Conservation (phyloP, 35 echinoderm and acorn worm species). For the Hemicentrotus pulcherrimus region DNA sequence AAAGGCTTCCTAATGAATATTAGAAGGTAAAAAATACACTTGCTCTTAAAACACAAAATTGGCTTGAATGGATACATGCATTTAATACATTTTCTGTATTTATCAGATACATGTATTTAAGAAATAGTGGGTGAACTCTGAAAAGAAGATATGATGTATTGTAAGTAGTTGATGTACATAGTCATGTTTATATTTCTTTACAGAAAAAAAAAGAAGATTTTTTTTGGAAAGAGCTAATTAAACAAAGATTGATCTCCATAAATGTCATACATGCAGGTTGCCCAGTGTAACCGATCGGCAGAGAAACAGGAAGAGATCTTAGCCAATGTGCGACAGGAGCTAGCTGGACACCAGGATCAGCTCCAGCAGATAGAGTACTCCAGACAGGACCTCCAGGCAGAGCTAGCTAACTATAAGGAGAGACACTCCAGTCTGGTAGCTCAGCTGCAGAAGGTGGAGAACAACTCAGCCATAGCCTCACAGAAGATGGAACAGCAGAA, state of each 20-base stretch:
- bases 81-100: background rate
- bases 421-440: conserved; percentile 53
- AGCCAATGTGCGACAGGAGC: conserved; percentile 59
- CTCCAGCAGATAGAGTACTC: conserved; percentile 63
- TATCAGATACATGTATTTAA: background rate
- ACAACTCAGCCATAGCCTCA: conserved; percentile 58
- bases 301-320: conserved; percentile 73
- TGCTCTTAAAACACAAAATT: background rate
- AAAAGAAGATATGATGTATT: background rate
- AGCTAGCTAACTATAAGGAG: conserved; percentile 81
- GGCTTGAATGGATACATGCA: background rate
- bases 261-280: conserved; percentile 55
- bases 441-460: conserved; percentile 74
- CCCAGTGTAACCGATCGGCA: conserved; percentile 59
- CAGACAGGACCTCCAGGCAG: conserved; percentile 69
- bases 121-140: background rate
- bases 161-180: background rate
- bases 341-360: conserved; percentile 70
- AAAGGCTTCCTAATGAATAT: too few species aligned
- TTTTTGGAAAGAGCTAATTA: background rate
- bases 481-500: conserved; percentile 80
- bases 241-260: background rate
- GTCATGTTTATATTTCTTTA: background rate
- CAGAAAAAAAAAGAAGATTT: background rate
- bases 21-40: too few species aligned